These are phyloP conservation scores for Eupsittula cactorum DNA, from an alignment of 2,113 vertebrate species.

Conservation along the genomic window DNA sequence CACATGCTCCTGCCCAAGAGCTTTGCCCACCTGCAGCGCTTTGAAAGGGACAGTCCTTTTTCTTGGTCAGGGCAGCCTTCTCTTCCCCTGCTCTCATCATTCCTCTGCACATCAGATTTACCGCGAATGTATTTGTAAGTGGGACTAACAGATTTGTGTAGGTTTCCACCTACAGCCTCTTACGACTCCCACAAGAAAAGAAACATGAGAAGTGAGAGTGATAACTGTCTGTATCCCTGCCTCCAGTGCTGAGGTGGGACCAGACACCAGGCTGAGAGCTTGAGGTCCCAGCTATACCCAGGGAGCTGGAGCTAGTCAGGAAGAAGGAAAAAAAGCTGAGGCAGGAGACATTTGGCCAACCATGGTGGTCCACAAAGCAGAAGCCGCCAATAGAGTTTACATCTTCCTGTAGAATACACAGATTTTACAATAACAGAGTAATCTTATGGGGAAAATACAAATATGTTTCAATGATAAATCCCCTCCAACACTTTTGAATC, in stretches of 20 bases:
- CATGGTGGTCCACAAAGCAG: not conserved
- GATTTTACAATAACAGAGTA: not conserved
- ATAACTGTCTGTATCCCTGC: not conserved
- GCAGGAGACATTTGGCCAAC: not conserved
- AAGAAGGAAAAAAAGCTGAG: not conserved
- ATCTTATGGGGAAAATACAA: not conserved
- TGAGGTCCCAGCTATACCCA: not conserved
- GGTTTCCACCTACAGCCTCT: not conserved
- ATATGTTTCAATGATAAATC: not conserved
- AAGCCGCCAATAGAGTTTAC: not conserved
- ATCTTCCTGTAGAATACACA: not conserved
- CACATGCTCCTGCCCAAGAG: not conserved
- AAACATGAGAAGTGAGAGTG: not conserved
- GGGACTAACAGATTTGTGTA: not conserved
- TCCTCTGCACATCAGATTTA: not conserved
- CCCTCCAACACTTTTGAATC: not conserved
- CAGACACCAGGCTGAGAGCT: not conserved
- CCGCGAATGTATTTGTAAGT: rapidly evolving
- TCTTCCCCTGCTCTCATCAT: not conserved
- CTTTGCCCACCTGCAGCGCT: rapidly evolving
- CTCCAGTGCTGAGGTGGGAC: not conserved
- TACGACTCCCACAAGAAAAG: not conserved
- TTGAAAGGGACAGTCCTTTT: not conserved
- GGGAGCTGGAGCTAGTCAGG: not conserved
- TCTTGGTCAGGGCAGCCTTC: not conserved